phyloP scores from a whole-genome alignment of 2,888 invertebrate genomes.

The Drepana falcataria region DNA sequence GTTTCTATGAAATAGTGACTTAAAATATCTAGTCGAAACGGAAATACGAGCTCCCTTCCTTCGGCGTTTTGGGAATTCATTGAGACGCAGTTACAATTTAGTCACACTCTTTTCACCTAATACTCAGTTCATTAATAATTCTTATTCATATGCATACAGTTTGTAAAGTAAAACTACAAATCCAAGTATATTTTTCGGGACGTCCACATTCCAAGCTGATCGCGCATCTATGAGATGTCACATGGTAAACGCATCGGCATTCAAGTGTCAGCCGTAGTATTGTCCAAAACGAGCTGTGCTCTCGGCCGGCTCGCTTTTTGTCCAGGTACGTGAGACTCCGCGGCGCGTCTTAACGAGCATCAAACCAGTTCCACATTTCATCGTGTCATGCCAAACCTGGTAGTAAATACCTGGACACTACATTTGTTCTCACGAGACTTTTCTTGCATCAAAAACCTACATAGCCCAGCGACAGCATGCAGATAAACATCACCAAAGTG shows the following conservation, averaged over 20 bases:
- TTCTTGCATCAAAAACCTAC: slow-evolving; percentile 22
- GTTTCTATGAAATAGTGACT: slow-evolving; percentile 7
- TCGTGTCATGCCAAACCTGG: slow-evolving; percentile 64
- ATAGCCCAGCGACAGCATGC: slow-evolving; percentile 8
- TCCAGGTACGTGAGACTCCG: slow-evolving; percentile 66
- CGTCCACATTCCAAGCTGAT: background rate
- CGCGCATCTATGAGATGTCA: slow-evolving; percentile 22
- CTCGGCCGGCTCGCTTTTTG: slow-evolving; percentile 59
- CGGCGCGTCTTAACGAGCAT: slow-evolving; percentile 69
- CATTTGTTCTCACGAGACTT: slow-evolving; percentile 46
- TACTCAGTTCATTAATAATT: too few relatives aligned
- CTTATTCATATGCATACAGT: too few relatives aligned
- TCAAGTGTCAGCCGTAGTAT: slow-evolving; percentile 65
- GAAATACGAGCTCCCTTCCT: background rate
- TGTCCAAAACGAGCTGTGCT: slow-evolving; percentile 60
- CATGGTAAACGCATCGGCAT: slow-evolving; percentile 61
- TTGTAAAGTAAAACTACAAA: too few relatives aligned
- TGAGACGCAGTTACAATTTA: too few relatives aligned
- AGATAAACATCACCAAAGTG: slow-evolving; percentile 16
- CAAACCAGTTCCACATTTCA: slow-evolving; percentile 68
- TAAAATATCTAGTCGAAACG: background rate
- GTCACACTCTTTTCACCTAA: too few relatives aligned
- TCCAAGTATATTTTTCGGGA: background rate
- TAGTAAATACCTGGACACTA: slow-evolving; percentile 57
- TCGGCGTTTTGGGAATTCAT: background rate